Evolutionary conservation across 2,888 invertebrate species (phyloP), one percentile per base, ranked within the genome.

Genomic region (Eristalis tenax): DNA sequence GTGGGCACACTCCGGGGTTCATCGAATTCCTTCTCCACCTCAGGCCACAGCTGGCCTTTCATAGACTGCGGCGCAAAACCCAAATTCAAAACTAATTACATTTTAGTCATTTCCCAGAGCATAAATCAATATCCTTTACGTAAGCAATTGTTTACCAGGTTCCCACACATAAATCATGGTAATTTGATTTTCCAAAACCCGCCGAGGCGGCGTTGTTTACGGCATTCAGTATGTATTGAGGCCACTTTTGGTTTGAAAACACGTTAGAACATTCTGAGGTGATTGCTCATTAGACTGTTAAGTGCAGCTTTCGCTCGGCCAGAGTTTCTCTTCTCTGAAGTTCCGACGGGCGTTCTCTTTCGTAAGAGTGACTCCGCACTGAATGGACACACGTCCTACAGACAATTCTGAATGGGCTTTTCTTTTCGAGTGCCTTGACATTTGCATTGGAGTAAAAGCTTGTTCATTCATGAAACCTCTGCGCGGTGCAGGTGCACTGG

Each of bases 381-480:
- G 28, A 13, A 32, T 18, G 68, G 43, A 59, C 75, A 80, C 64
- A 70, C 66, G 64, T 66, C 26, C 15, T 78, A 23, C 28, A 63
- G 56, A 38, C 43, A 50, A 69, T 75, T 26, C 66, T 61, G 68
- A 77, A 68, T 68, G 61, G n/a, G 43, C 32, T 59, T 83, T 50
- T 50, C 22, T 77, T 63, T 32, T 10, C 28, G 56, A 50, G 10
- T 73, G 69, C 74, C 73, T 38, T 65, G 74, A 32, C 64, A 71
- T 59, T 56, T 77, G 64, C 56, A 57, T 73, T 50, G 59, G 71
- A 82, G 78, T 82, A 82, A 82, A 82, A 50, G 77, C 78, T 86
- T 28, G 10, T 65, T 73, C 85, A 86, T 86, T 86, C 85, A 86
- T 86, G 35, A 82, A 78, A 86, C 68, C 28, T 13, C n/a, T 26